Evolutionary conservation across 2,113 vertebrate species (phyloP).

Genomic region (Ptilonorhynchus violaceus): DNA sequence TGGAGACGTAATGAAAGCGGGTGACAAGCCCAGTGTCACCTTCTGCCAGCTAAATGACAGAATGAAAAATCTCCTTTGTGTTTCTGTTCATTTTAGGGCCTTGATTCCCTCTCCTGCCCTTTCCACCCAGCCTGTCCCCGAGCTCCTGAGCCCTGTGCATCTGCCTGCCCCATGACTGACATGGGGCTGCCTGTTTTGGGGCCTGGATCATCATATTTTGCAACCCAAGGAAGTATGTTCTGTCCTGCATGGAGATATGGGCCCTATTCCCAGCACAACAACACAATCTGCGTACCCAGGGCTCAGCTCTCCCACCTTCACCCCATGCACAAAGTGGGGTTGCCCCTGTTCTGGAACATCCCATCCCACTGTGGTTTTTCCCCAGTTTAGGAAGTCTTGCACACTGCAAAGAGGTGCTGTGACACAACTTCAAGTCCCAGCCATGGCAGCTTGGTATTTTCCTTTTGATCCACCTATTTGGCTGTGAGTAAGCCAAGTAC

Average conservation of each 20-base stretch:
- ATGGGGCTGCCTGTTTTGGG: not conserved
- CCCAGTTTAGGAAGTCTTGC: not conserved
- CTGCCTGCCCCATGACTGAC: accelerated
- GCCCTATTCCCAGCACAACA: not conserved
- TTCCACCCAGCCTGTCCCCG: accelerated
- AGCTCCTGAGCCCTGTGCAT: accelerated
- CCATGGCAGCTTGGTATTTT: not conserved
- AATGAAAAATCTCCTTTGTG: not conserved
- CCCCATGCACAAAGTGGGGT: not conserved
- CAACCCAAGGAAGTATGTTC: not conserved
- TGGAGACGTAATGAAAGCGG: constrained; percentile 45
- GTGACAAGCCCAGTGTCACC: constrained; percentile 47
- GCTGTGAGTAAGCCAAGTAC: not conserved
- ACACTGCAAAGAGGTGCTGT: not conserved
- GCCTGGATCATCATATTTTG: not conserved
- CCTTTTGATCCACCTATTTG: not conserved
- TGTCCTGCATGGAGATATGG: accelerated
- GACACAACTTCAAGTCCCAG: not conserved
- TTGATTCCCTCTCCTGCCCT: not conserved
- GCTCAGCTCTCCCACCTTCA: not conserved
- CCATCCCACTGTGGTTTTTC: not conserved
- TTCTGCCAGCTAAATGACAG: not conserved
- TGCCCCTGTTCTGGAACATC: not conserved
- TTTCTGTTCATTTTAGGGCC: constrained; percentile 12
- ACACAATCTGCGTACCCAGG: not conserved